These are phyloP conservation scores for Streblospio benedicti DNA, from an alignment of 1,140 invertebrate genomes.

Conservation along the genomic window DNA sequence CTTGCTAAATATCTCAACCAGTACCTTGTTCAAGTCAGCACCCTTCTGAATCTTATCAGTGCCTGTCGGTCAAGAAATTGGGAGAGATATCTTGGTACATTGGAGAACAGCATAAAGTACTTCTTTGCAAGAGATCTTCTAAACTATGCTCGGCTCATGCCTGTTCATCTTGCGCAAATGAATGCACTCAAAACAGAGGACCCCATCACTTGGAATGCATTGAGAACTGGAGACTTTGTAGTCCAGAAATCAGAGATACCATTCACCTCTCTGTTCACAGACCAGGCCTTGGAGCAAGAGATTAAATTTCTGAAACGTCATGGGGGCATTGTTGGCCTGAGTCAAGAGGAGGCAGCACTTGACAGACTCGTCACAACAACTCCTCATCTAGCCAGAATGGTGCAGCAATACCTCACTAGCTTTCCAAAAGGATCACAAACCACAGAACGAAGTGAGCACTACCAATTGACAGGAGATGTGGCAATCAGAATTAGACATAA, in stretches of 20 bases:
- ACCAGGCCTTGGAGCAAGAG: neutral
- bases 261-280: neutral
- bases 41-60: neutral
- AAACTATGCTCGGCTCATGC: conserved; percentile 1
- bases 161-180: conserved; percentile 5
- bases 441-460: conserved; percentile 3
- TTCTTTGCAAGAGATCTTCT: neutral
- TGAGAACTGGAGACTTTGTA: neutral
- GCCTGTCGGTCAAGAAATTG: neutral
- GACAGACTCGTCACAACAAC: neutral
- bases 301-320: conserved; percentile 1
- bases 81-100: neutral
- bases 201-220: neutral
- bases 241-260: neutral
- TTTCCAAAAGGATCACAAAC: neutral
- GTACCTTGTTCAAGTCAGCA: neutral
- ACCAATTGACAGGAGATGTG: neutral
- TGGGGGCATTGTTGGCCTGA: conserved; percentile 1
- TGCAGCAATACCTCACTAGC: neutral
- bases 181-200: neutral
- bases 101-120: neutral
- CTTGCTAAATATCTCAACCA: neutral
- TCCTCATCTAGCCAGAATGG: neutral
- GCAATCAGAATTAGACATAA: neutral
- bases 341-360: neutral